Conservation (phyloP, 1,140 invertebrate species). For the Augochlora pura region DNA sequence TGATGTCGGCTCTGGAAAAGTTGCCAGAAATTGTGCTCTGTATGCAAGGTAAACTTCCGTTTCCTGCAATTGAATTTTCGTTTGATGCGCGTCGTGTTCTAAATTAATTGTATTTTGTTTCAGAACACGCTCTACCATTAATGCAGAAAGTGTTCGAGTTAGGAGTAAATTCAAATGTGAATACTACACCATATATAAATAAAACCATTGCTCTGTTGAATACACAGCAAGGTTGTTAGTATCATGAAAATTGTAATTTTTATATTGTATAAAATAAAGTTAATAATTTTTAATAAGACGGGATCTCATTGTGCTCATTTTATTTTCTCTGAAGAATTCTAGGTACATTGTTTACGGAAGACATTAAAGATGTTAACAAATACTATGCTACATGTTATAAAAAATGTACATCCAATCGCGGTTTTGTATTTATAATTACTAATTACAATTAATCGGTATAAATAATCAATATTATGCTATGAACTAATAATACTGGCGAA, state of each 20-base stretch:
- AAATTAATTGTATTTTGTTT: conserved; percentile 69
- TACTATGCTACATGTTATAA: neutral
- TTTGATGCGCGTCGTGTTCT: neutral
- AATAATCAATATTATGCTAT: conserved; percentile 2
- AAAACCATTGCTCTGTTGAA: conserved; percentile 91
- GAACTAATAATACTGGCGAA: conserved; percentile 6
- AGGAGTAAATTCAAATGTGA: conserved; percentile 89
- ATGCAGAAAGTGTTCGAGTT: conserved; percentile 91
- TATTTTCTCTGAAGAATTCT: neutral
- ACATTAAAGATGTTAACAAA: neutral
- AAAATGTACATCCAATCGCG: neutral
- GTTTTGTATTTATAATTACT: neutral
- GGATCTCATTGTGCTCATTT: conserved; percentile 13
- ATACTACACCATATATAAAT: conserved; percentile 88
- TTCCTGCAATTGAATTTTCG: neutral
- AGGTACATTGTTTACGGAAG: neutral
- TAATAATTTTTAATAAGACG: conserved; percentile 44
- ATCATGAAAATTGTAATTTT: conserved; percentile 43
- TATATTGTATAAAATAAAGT: conserved; percentile 53
- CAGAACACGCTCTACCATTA: conserved; percentile 89
- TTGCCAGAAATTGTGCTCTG: conserved; percentile 91
- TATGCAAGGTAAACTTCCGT: conserved; percentile 84
- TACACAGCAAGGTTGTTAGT: conserved; percentile 88
- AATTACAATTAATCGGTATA: too few relatives aligned
- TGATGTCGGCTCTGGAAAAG: conserved; percentile 89